Percentiles rank a stretch among this genome's conserved stretches.
These are phyloP conservation scores for Luidia sarsii DNA, from an alignment of 53 echinoderm and acorn worm genomes.

Conservation along the genomic window DNA sequence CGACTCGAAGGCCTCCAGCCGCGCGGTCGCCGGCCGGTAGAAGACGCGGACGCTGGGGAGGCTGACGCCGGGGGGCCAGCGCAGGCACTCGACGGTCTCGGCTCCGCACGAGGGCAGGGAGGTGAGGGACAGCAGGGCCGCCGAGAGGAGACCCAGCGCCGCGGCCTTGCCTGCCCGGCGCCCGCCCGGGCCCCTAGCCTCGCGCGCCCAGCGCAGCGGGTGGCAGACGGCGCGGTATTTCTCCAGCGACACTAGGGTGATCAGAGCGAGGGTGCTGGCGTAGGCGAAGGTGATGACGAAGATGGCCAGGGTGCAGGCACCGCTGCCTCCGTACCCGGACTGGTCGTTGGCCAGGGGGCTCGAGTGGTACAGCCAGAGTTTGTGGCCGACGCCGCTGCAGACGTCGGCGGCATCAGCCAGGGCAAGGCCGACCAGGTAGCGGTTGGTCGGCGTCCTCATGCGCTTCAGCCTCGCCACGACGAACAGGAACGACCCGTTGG, in stretches of 20 bases:
- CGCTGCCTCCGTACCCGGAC: not conserved
- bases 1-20: not conserved
- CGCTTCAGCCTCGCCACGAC: constrained; percentile 26
- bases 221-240: constrained; percentile 52
- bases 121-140: constrained; percentile 18
- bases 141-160: not conserved
- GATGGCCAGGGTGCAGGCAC: constrained; percentile 6
- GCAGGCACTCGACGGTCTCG: constrained; percentile 1
- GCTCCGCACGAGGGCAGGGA: constrained; percentile 14
- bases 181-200: not conserved
- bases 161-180: constrained; percentile 19
- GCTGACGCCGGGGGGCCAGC: not conserved
- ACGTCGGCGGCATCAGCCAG: constrained; percentile 11
- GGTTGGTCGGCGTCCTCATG: constrained; percentile 50
- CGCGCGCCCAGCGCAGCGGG: constrained; percentile 13
- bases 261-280: constrained; percentile 32
- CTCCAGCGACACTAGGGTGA: constrained; percentile 47
- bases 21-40: not conserved
- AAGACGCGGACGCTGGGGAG: not conserved
- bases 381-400: constrained; percentile 18
- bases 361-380: constrained; percentile 4
- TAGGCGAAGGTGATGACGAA: constrained; percentile 25
- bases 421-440: constrained; percentile 40
- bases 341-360: constrained; percentile 6
- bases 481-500: constrained; percentile 40